Base-by-base conservation (phyloP, 1,140 invertebrate species). In the Papilio xuthus region DNA sequence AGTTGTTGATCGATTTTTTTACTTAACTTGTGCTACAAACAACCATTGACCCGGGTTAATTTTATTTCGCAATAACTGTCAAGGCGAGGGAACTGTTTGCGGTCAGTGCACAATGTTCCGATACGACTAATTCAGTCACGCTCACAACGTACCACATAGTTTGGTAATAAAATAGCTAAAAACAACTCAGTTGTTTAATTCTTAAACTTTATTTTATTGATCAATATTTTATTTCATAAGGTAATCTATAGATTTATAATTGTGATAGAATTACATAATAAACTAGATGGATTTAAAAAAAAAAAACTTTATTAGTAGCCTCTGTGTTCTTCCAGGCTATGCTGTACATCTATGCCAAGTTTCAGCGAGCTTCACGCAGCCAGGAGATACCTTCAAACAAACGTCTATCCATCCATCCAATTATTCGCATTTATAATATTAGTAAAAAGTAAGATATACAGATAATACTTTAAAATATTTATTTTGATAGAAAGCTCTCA, bases 31-130 rank as follows among this genome's bases (percentile, higher is more conserved):
- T 67, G 60, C 60, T 67, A 67, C 26, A 67, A 67, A 63, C 60
- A 63, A 28, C 60, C 60, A 67, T 67, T 67, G 60, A 67, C 60
- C 60, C 60, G 60, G 13, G 23, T 3, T 67, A 67, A 67, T 28
- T 67, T 67, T 67, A 67, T 32, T 67, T 67, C 26, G 26, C 26
- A 67, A 67, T 67, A 67, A 67, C 60, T 67, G 60, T 67, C 60
- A 67, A 67, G 60, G 60, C 26, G 60, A 28, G 60, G 23, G n/a
- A 67, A 28, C 13, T 67, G 60, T 67, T 28, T 28, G 60, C 60
- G 60, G 60, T 67, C 60, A 67, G 60, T 28, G 60, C 23, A 67
- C 60, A 67, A 15, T 63, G 26, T 15, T 67, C 60, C 13, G 60
- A 67, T 28, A 63, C 60, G 15, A 28, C 20, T 60, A 60, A 60